These are phyloP conservation scores for Paracyclopina nana DNA, from an alignment of 1,140 invertebrate species.

Conservation along the genomic window DNA sequence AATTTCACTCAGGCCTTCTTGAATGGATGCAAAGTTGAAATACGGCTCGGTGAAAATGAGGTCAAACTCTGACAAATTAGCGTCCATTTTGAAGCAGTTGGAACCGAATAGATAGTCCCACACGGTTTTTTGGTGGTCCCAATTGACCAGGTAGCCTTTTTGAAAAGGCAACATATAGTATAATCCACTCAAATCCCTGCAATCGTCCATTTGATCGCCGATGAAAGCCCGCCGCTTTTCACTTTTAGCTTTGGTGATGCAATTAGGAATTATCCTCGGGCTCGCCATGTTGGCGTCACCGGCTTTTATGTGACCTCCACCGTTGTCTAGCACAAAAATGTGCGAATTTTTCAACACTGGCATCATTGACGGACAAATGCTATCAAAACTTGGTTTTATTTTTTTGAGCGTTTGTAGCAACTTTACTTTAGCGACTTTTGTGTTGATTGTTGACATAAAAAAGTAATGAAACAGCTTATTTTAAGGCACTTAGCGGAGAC, in stretches of 20 bases:
- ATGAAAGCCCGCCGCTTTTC: slow-evolving; percentile 80
- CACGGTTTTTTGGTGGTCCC: slow-evolving; percentile 83
- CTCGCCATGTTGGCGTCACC: slow-evolving; percentile 44
- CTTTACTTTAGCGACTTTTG: too few relatives aligned
- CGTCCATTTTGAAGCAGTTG: slow-evolving; percentile 55
- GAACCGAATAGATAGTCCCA: slow-evolving; percentile 91
- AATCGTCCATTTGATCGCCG: slow-evolving; percentile 76
- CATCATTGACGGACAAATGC: background rate
- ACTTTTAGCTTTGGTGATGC: slow-evolving; percentile 93
- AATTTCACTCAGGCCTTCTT: slow-evolving; percentile 83
- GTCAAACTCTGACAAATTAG: slow-evolving; percentile 45
- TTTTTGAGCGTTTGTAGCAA: too few relatives aligned
- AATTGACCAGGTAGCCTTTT: slow-evolving; percentile 74
- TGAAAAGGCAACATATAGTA: slow-evolving; percentile 88
- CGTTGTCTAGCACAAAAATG: slow-evolving; percentile 61
- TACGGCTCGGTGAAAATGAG: slow-evolving; percentile 82
- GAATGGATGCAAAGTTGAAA: slow-evolving; percentile 77
- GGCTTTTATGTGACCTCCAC: slow-evolving; percentile 60
- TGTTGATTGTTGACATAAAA: too few relatives aligned
- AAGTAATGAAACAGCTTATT: too few relatives aligned
- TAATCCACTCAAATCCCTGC: slow-evolving; percentile 77
- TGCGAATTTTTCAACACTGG: slow-evolving; percentile 18
- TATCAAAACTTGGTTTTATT: background rate
- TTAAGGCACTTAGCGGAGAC: too few relatives aligned
- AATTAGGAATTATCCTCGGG: slow-evolving; percentile 69